Conservation (phyloP, 2,797 vertebrate species). For the Sebastes steindachneri region DNA sequence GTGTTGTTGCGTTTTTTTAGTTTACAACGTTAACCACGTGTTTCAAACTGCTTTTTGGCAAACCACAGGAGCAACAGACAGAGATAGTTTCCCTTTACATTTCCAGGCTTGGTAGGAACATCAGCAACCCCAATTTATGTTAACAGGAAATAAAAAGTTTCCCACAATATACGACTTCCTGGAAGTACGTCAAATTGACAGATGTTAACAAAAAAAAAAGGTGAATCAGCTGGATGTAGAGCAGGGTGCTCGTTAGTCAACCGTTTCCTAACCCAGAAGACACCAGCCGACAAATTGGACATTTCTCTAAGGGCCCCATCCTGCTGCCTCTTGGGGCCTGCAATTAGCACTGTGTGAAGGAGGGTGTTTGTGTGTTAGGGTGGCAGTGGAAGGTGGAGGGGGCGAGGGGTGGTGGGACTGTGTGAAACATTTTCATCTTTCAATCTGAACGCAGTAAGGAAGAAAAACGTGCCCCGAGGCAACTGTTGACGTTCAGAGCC, state of each 20-base stretch:
- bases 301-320: slow-evolving; percentile 68
- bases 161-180: neutral
- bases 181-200: neutral
- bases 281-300: slow-evolving; percentile 76
- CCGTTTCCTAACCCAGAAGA: slow-evolving; percentile 85
- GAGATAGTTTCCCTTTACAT: neutral
- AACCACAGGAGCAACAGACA: neutral
- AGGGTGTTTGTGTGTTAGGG: slow-evolving; percentile 31
- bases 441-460: slow-evolving; percentile 84
- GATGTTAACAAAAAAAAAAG: neutral
- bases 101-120: neutral
- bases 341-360: slow-evolving; percentile 87
- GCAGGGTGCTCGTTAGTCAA: slow-evolving; percentile 76
- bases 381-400: slow-evolving; percentile 23
- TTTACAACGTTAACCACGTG: no score
- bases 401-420: slow-evolving; percentile 71
- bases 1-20: no score
- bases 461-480: slow-evolving; percentile 86
- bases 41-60: no score
- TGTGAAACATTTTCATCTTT: slow-evolving; percentile 89
- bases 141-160: neutral
- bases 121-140: neutral
- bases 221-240: slow-evolving; percentile 1
- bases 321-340: slow-evolving; percentile 83
- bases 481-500: slow-evolving; percentile 90